A percentile compares a stretch with the other conserved stretches of the same genome.
phyloP scores from a whole-genome alignment of 2,113 vertebrate genomes.

The Scortum barcoo region DNA sequence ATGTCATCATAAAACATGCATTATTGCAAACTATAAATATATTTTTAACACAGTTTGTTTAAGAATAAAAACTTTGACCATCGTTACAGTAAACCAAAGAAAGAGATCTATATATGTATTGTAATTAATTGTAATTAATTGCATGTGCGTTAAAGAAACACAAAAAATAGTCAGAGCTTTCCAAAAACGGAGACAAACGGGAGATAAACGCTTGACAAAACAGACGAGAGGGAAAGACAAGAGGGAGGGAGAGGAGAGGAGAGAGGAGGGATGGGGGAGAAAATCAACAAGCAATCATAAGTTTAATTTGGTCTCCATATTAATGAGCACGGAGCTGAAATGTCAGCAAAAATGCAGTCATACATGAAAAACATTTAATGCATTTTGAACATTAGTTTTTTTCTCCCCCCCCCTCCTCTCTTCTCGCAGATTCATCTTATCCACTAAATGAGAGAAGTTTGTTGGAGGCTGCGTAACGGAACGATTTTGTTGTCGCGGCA shows the following conservation, averaged over 20 bases:
- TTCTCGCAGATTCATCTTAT: slow-evolving; percentile 79
- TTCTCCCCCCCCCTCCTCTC: neutral
- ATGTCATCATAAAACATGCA: neutral
- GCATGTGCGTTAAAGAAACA: neutral
- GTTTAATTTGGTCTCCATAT: slow-evolving; percentile 86
- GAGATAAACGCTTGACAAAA: slow-evolving; percentile 58
- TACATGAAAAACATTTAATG: slow-evolving; percentile 87
- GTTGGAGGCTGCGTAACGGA: slow-evolving; percentile 53
- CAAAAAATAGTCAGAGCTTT: neutral
- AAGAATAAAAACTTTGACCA: neutral
- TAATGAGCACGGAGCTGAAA: slow-evolving; percentile 85
- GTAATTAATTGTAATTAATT: too few relatives aligned
- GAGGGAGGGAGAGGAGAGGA: neutral
- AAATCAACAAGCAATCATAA: slow-evolving; percentile 86
- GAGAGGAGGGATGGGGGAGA: slow-evolving; percentile 34
- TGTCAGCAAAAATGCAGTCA: slow-evolving; percentile 87
- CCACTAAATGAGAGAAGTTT: slow-evolving; percentile 73
- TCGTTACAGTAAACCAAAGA: too few relatives aligned
- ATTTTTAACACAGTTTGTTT: neutral
- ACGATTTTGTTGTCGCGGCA: slow-evolving; percentile 48
- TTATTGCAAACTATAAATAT: neutral
- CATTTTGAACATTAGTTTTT: slow-evolving; percentile 74
- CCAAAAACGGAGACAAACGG: slow-evolving; percentile 15
- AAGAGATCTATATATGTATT: neutral
- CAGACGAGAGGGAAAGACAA: slow-evolving; percentile 49